Evolutionary conservation across 2,113 vertebrate genomes (phyloP).

Genomic region (Channa maculata): DNA sequence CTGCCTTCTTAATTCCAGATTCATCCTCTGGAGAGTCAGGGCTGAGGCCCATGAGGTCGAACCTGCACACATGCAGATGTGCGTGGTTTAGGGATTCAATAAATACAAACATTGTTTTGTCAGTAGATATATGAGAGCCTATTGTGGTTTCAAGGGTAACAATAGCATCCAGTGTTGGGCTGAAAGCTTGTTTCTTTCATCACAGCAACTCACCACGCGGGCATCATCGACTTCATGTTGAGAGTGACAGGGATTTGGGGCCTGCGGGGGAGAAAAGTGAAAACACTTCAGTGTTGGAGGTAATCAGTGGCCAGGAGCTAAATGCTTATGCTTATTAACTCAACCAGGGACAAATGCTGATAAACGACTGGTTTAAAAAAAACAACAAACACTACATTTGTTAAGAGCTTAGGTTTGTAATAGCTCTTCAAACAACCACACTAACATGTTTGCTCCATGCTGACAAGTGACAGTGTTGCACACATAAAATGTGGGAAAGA

Average conservation of each 20-base stretch:
- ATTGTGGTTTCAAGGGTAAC: conserved; percentile 57
- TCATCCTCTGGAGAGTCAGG: conserved; percentile 94
- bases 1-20: conserved; percentile 95
- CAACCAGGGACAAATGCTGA: not conserved
- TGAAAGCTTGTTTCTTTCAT: conserved; percentile 30
- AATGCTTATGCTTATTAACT: not conserved
- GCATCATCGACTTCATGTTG: conserved; percentile 95
- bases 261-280: conserved; percentile 71
- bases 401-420: not conserved
- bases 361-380: not conserved
- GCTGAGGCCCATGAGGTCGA: conserved; percentile 95
- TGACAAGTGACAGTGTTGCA: not conserved
- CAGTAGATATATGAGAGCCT: conserved; percentile 27
- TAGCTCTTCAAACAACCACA: not conserved
- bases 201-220: conserved; percentile 91
- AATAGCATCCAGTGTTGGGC: conserved; percentile 54
- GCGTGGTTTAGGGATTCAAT: conserved; percentile 23
- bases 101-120: conserved; percentile 57
- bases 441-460: not conserved
- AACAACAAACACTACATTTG: not conserved
- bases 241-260: conserved; percentile 95
- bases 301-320: not conserved
- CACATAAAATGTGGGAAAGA: not conserved
- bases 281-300: not conserved
- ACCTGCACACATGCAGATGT: conserved; percentile 83